Conservation (phyloP, 2,113 vertebrate genomes). For the Puntigrus tetrazona region DNA sequence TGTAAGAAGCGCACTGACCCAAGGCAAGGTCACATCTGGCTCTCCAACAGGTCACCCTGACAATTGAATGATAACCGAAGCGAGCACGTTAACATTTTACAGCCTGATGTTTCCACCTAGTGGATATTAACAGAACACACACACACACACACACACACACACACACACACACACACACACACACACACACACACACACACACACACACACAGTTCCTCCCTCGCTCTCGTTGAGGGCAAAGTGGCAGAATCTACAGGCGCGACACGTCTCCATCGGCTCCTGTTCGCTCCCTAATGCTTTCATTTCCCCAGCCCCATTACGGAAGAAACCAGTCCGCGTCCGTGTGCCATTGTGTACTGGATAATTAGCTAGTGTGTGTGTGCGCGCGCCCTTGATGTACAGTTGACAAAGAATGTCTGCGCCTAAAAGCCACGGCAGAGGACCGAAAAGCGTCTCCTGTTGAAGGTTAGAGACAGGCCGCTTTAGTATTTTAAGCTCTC, state of each 20-base stretch:
- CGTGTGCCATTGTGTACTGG: constrained; percentile 64
- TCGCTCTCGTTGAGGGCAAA: constrained; percentile 61
- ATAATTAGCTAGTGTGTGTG: constrained; percentile 57
- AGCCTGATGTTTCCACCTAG: constrained; percentile 61
- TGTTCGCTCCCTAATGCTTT: constrained; percentile 65
- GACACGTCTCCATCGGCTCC: constrained; percentile 73
- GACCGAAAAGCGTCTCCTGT: not conserved
- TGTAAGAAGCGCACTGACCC: not conserved
- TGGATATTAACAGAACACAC: constrained; percentile 50
- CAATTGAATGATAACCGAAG: not conserved
- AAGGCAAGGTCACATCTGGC: constrained; percentile 1
- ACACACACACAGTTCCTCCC: constrained; percentile 1
- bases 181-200: not conserved
- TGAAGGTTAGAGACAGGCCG: not conserved
- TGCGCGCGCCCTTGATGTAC: constrained; percentile 72
- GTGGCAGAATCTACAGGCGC: constrained; percentile 74
- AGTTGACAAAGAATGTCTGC: constrained; percentile 65
- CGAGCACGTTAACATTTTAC: constrained; percentile 48
- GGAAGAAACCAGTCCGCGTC: constrained; percentile 59
- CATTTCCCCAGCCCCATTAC: constrained; percentile 74
- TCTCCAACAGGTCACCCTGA: constrained; percentile 38
- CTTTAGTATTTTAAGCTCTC: not conserved
- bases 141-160: not conserved
- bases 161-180: not conserved
- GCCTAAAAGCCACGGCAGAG: constrained; percentile 9